These are phyloP conservation scores for Globia sparganii DNA, from an alignment of 2,888 invertebrate genomes.

Conservation along the genomic window DNA sequence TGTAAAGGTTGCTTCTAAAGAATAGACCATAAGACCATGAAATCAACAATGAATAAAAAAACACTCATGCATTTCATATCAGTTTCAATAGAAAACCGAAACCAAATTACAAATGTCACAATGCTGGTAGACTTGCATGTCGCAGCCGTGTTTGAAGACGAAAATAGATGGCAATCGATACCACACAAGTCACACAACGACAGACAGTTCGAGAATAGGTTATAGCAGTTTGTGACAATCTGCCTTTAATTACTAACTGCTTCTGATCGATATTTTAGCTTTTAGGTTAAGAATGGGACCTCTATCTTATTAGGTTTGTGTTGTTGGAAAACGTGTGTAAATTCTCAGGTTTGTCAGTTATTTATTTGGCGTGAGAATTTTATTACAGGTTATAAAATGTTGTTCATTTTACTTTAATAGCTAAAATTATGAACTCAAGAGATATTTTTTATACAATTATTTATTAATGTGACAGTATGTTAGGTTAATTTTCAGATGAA, in stretches of 20 bases:
- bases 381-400: neutral
- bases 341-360: conserved; percentile 7
- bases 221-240: conserved; percentile 38
- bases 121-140: conserved; percentile 40
- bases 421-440: neutral
- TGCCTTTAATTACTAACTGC: conserved; percentile 38
- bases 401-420: neutral
- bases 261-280: conserved; percentile 13
- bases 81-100: conserved; percentile 31
- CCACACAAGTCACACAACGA: conserved; percentile 16
- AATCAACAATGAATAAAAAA: neutral
- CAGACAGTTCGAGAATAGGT: conserved; percentile 31
- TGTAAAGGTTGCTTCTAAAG: neutral
- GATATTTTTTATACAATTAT: neutral
- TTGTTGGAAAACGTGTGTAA: neutral
- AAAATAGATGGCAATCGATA: conserved; percentile 67
- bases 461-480: too few relatives aligned
- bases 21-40: neutral
- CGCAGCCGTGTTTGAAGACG: conserved; percentile 46
- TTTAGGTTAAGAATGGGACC: conserved; percentile 15
- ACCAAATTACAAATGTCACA: conserved; percentile 56
- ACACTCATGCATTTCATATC: conserved; percentile 19
- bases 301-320: neutral
- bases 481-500: too few relatives aligned
- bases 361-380: conserved; percentile 10